phyloP scores from a whole-genome alignment of 2,113 vertebrate species.

The Lophura nycthemera region DNA sequence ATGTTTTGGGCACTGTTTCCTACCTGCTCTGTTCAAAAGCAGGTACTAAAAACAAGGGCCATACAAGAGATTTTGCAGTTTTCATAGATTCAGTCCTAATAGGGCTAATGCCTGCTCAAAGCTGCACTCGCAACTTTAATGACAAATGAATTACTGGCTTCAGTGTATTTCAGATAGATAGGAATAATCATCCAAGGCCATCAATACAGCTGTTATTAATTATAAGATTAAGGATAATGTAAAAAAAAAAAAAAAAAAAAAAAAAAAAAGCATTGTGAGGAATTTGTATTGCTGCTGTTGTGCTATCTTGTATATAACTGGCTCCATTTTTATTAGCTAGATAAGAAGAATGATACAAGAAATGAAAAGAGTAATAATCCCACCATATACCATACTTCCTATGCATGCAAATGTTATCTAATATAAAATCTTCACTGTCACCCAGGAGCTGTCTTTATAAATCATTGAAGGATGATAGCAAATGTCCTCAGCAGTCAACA shows the following conservation, averaged over 20 bases:
- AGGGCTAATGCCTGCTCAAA: background rate
- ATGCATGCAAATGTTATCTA: background rate
- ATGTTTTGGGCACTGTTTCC: background rate
- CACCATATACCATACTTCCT: background rate
- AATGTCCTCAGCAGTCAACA: conserved; percentile 28
- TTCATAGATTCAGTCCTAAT: background rate
- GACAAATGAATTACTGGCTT: background rate
- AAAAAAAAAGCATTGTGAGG: background rate
- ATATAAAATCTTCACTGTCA: background rate
- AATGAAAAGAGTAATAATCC: background rate
- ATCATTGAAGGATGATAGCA: background rate
- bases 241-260: background rate
- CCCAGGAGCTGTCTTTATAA: background rate
- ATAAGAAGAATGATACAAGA: background rate
- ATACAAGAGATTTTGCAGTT: background rate
- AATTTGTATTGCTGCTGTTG: background rate
- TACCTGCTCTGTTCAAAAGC: background rate
- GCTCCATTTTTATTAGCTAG: background rate
- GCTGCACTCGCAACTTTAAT: background rate
- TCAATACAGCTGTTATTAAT: background rate
- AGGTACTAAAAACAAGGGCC: background rate
- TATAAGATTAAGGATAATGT: background rate
- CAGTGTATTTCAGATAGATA: background rate
- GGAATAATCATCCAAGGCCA: background rate
- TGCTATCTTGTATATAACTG: background rate